These are phyloP conservation scores for Solea solea DNA, from an alignment of 2,113 vertebrate species.

Conservation along the genomic window DNA sequence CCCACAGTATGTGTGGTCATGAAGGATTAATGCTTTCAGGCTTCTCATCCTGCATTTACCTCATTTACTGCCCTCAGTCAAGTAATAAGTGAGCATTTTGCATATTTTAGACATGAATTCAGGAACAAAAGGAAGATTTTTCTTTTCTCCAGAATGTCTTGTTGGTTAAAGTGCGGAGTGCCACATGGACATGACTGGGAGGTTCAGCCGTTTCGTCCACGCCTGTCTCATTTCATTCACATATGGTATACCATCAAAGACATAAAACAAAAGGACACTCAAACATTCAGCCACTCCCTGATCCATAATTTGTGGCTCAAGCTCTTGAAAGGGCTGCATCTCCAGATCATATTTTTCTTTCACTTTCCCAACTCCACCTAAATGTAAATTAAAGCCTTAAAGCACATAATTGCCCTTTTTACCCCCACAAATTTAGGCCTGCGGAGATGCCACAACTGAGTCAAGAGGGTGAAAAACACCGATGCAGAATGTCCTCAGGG, in stretches of 20 bases:
- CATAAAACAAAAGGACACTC: slow-evolving; percentile 12
- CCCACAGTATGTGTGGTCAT: slow-evolving; percentile 39
- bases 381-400: slow-evolving; percentile 27
- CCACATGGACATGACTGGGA: slow-evolving; percentile 8
- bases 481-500: slow-evolving; percentile 3
- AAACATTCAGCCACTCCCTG: background rate
- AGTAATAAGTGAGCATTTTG: slow-evolving; percentile 9
- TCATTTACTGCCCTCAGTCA: slow-evolving; percentile 9
- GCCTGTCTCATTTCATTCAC: too few relatives aligned
- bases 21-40: slow-evolving; percentile 29
- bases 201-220: background rate
- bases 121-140: slow-evolving; percentile 12
- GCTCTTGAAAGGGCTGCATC: slow-evolving; percentile 14
- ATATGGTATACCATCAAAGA: background rate
- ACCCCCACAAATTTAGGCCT: slow-evolving; percentile 31
- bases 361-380: slow-evolving; percentile 32
- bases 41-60: slow-evolving; percentile 1
- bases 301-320: slow-evolving; percentile 29
- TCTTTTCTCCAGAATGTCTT: background rate
- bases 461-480: slow-evolving; percentile 5
- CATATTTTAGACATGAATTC: background rate
- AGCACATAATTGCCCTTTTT: slow-evolving; percentile 50
- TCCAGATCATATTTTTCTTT: slow-evolving; percentile 20
- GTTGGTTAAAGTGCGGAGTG: slow-evolving; percentile 2
- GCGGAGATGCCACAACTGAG: slow-evolving; percentile 29